Percentiles rank a stretch among this genome's conserved stretches.
These are phyloP conservation scores for Eucera pruinosa DNA, from an alignment of 2,888 invertebrate genomes.

Conservation along the genomic window DNA sequence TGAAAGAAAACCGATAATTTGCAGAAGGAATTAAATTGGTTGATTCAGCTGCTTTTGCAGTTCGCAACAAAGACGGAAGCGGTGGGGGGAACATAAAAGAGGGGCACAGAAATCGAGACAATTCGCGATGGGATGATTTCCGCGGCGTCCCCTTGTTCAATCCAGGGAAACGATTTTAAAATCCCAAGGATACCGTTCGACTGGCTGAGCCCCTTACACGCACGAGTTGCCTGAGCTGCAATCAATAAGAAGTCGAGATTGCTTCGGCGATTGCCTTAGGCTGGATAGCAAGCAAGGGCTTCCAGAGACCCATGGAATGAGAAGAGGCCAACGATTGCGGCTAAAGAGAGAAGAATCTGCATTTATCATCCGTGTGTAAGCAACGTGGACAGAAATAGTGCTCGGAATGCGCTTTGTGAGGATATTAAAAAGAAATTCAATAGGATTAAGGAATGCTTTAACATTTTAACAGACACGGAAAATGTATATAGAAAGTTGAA, in stretches of 20 bases:
- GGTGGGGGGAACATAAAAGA: neutral
- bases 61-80: neutral
- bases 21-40: neutral
- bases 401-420: neutral
- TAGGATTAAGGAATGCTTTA: no score
- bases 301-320: conserved; percentile 28
- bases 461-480: no score
- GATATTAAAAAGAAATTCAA: neutral
- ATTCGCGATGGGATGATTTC: conserved; percentile 61
- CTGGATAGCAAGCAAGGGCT: conserved; percentile 49
- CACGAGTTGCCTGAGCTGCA: conserved; percentile 72
- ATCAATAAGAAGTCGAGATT: conserved; percentile 74
- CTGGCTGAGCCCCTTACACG: conserved; percentile 68
- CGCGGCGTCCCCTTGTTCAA: conserved; percentile 60
- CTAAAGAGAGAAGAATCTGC: conserved; percentile 57
- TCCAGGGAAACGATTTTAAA: conserved; percentile 64
- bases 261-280: conserved; percentile 68
- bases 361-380: conserved; percentile 66
- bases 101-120: conserved; percentile 21
- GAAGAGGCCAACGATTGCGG: conserved; percentile 32
- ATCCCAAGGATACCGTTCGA: conserved; percentile 57
- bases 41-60: neutral
- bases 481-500: no score
- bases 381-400: conserved; percentile 45
- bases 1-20: neutral